Evolutionary conservation across 2,888 invertebrate species (phyloP).

Genomic region (Zaprionus lineosus): DNA sequence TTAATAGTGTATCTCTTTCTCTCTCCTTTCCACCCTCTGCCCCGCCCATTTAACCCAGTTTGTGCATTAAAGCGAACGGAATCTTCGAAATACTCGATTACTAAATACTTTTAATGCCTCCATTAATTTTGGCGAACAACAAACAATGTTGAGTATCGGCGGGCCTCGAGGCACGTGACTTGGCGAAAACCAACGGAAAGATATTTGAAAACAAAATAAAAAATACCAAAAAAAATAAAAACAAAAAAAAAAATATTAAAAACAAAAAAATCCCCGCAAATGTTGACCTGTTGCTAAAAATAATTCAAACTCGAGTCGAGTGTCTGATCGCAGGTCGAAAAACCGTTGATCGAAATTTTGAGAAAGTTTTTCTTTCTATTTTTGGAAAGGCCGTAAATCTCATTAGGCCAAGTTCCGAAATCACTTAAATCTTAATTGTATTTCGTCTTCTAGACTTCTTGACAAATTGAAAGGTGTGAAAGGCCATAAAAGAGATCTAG

Average conservation of each 20-base stretch:
- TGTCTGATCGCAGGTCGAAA: background rate
- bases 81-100: constrained; percentile 43
- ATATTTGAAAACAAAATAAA: constrained; percentile 23
- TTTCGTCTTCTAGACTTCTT: too few species aligned
- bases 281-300: constrained; percentile 61
- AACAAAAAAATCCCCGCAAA: background rate
- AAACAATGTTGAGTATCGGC: constrained; percentile 25
- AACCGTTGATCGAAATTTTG: too few species aligned
- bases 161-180: constrained; percentile 65
- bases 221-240: constrained; percentile 5
- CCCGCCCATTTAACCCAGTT: constrained; percentile 56
- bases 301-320: constrained; percentile 44
- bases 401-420: too few species aligned
- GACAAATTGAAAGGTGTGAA: too few species aligned
- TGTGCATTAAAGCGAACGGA: constrained; percentile 42
- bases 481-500: too few species aligned
- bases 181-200: constrained; percentile 31
- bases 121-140: constrained; percentile 42
- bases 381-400: constrained; percentile 33
- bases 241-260: constrained; percentile 4
- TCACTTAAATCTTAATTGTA: too few species aligned
- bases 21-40: constrained; percentile 1
- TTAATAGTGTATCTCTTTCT: constrained; percentile 1
- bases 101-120: constrained; percentile 42
- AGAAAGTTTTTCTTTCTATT: too few species aligned